Evolutionary conservation across 2,113 vertebrate genomes (phyloP).

Genomic region (Scalopus aquaticus): DNA sequence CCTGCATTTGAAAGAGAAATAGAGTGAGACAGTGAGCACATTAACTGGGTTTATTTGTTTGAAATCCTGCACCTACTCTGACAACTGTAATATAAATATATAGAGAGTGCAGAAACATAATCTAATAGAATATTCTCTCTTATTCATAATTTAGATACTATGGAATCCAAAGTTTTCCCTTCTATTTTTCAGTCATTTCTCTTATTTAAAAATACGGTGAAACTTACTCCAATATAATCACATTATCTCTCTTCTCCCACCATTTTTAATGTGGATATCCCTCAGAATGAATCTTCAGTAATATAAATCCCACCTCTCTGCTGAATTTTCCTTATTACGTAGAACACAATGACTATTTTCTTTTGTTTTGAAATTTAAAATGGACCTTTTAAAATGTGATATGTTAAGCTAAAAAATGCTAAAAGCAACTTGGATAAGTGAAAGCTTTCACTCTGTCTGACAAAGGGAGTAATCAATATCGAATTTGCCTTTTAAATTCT

Average conservation of each 20-base stretch:
- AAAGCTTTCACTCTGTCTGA: background rate
- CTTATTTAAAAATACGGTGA: background rate
- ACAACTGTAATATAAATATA: background rate
- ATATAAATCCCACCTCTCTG: background rate
- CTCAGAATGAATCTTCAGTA: background rate
- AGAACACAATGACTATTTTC: background rate
- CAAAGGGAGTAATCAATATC: background rate
- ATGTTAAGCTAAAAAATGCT: background rate
- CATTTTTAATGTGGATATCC: background rate
- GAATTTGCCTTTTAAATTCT: background rate
- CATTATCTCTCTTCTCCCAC: background rate
- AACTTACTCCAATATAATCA: background rate
- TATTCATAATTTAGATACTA: background rate
- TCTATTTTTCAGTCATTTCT: background rate
- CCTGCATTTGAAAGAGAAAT: background rate
- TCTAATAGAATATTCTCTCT: background rate
- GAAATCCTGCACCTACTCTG: background rate
- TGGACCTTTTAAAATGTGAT: slow-evolving; percentile 16
- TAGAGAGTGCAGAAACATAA: background rate
- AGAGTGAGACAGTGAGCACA: background rate
- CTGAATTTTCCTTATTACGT: background rate
- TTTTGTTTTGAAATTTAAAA: background rate
- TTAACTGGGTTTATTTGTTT: background rate
- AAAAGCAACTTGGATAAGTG: background rate
- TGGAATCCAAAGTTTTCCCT: background rate